phyloP scores from a whole-genome alignment of 2,888 invertebrate genomes.

The Pecten maximus region DNA sequence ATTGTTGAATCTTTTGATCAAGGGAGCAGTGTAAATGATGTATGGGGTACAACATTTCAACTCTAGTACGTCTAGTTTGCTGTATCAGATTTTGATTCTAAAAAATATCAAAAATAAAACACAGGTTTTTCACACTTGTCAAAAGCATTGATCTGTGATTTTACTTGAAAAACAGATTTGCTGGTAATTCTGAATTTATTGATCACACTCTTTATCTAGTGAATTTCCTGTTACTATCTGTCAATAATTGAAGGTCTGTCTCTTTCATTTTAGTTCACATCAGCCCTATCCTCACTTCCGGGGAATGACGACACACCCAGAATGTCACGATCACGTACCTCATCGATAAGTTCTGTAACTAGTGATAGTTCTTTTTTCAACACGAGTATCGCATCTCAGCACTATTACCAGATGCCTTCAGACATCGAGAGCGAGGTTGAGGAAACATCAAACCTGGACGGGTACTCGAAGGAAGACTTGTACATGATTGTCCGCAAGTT shows the following conservation, averaged over 20 bases:
- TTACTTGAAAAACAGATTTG: too few relatives aligned
- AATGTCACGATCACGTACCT: conserved; percentile 69
- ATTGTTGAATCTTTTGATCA: too few relatives aligned
- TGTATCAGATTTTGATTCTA: too few relatives aligned
- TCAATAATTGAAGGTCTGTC: neutral
- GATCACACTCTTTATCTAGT: too few relatives aligned
- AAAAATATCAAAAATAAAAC: too few relatives aligned
- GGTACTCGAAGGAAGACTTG: conserved; percentile 75
- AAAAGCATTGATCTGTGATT: too few relatives aligned
- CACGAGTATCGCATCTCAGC: conserved; percentile 68
- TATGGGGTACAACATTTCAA: too few relatives aligned
- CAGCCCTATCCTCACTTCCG: conserved; percentile 60
- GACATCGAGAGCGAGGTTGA: conserved; percentile 78
- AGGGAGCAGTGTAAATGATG: too few relatives aligned
- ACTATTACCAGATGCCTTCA: conserved; percentile 72
- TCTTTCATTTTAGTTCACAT: conserved; percentile 50
- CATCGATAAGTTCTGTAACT: conserved; percentile 76
- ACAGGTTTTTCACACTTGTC: too few relatives aligned
- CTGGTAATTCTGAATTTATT: too few relatives aligned
- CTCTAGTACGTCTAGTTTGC: too few relatives aligned
- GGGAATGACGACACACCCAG: conserved; percentile 74
- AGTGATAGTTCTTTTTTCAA: conserved; percentile 75
- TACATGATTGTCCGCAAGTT: conserved; percentile 74
- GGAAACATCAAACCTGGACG: conserved; percentile 70
- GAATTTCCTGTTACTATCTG: too few relatives aligned